Percentiles rank a stretch among this genome's conserved stretches.
Evolutionary conservation across 2,888 invertebrate genomes (phyloP).

Genomic region (Parnassius orleans): DNA sequence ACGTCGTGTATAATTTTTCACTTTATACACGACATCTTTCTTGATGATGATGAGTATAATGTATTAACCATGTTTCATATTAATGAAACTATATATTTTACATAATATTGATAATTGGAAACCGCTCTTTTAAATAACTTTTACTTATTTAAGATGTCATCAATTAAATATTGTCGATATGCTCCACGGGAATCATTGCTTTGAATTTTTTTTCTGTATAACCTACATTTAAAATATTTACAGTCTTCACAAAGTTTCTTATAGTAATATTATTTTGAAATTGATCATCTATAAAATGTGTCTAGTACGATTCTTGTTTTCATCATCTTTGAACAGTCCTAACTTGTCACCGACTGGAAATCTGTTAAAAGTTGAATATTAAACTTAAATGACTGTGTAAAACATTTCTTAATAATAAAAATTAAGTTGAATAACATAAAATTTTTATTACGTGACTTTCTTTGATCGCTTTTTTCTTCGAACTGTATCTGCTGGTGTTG

Average conservation of each 20-base stretch:
- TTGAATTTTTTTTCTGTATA: constrained; percentile 47
- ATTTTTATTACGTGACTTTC: constrained; percentile 47
- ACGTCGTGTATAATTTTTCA: no score
- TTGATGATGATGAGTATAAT: no score
- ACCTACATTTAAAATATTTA: constrained; percentile 62
- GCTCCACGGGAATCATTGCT: constrained; percentile 69
- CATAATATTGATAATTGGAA: constrained; percentile 28
- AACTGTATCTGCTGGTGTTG: constrained; percentile 83
- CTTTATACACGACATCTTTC: no score
- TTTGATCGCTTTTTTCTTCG: constrained; percentile 80
- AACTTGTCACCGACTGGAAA: constrained; percentile 38
- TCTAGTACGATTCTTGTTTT: constrained; percentile 36
- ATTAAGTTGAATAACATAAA: background rate
- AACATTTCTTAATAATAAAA: no score
- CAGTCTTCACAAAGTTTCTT: constrained; percentile 68
- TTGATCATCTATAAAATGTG: constrained; percentile 37
- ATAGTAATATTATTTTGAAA: constrained; percentile 39
- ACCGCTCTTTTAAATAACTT: constrained; percentile 36
- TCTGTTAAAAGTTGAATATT: constrained; percentile 40
- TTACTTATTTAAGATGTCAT: constrained; percentile 31
- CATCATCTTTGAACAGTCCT: background rate
- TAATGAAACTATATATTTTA: no score
- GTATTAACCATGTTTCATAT: no score
- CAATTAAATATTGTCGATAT: constrained; percentile 70
- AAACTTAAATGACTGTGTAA: no score